A percentile compares a stretch with the other conserved stretches of the same genome.
phyloP scores from a whole-genome alignment of 2,113 vertebrate species.

The Crotophaga sulcirostris region DNA sequence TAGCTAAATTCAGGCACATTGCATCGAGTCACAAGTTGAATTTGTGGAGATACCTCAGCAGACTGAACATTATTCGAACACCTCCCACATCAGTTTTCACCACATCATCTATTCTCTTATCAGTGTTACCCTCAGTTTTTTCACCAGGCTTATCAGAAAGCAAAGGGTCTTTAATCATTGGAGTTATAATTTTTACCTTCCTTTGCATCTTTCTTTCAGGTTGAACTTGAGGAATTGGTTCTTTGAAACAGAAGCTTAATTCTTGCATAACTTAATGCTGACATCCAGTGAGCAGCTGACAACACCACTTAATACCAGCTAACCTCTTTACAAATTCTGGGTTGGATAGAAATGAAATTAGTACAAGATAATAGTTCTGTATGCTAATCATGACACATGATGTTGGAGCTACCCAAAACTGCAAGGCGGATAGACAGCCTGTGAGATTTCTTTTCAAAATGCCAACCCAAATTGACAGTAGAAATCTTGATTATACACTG shows the following conservation, averaged over 20 bases:
- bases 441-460: slow-evolving; percentile 3
- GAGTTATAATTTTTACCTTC: background rate
- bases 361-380: background rate
- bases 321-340: background rate
- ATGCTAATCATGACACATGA: background rate
- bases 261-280: background rate
- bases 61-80: background rate
- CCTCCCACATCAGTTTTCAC: background rate
- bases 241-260: background rate
- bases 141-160: background rate
- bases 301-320: background rate
- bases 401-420: background rate
- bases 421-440: background rate
- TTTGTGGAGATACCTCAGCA: background rate
- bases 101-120: background rate
- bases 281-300: background rate
- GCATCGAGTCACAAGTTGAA: background rate
- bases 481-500: background rate
- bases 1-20: background rate
- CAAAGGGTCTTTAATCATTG: background rate
- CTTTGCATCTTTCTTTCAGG: background rate
- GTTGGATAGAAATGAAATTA: background rate
- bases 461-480: background rate
- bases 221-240: background rate
- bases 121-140: background rate